Base-by-base conservation (phyloP, 2,888 invertebrate genomes). In the Standfussiana lucernea region DNA sequence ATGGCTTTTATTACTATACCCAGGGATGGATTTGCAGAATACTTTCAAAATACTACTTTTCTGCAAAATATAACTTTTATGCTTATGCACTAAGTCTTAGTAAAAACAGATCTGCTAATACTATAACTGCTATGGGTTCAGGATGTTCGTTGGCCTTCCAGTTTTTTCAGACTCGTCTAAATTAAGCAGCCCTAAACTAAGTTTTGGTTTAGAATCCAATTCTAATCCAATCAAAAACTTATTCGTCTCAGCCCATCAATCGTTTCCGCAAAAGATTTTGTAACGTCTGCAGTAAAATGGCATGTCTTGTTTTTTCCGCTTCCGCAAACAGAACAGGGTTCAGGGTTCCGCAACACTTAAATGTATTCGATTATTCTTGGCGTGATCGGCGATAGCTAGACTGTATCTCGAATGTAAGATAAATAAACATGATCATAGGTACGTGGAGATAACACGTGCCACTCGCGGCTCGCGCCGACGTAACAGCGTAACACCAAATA, bases 391-490 rank as follows among this genome's bases (percentile, higher is more conserved):
- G 82, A 86, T 90, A 88, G 76, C 80, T 84, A 80, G 78, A 72
- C 77, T 86, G 83, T 84, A 83, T 80, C 73, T 84, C 61, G 72
- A 78, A 79, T 81, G 83, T 83, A 83, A 80, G 82, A 89, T 86
- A 88, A 86, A 88, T 86, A 88, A 86, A 86, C 89, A 82, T 80
- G 87, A 82, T 75, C 74, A 81, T 85, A 71, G 53, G 80, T 82
- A 75, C 67, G 69, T 75, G 82, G 83, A 88, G 89, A 90, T 90
- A 91, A 91, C 93, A 93, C 93, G 92, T 93, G 94, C 88, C 90
- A 78, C 79, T 79, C 42, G 78, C 77, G 56, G 71, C 72, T 69
- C 72, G 66, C 70, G 62, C 64, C 77, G 61, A 89, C 90, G 91
- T 89, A 73, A 79, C 65, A 32, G 88, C 89, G 90, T 89, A 66